A percentile compares a stretch with the other conserved stretches of the same genome.
Conservation (phyloP, 2,797 vertebrate species). For the Catostomus latipinnis region DNA sequence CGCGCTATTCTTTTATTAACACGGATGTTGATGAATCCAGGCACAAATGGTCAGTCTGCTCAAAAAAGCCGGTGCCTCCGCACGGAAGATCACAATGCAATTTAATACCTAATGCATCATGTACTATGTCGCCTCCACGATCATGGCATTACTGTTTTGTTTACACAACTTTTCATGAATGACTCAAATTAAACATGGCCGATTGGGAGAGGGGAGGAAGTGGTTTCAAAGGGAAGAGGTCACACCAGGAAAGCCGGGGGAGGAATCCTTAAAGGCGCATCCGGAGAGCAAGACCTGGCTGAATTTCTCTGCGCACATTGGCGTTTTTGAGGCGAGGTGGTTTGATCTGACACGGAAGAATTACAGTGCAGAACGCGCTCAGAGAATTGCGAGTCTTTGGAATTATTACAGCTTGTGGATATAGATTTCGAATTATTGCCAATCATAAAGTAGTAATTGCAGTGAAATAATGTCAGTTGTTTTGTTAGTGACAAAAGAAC, state of each 20-base stretch:
- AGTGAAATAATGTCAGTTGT: neutral
- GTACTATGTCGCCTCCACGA: neutral
- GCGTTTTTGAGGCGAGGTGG: neutral
- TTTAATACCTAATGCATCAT: neutral
- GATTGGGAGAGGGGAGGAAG: conserved; percentile 81
- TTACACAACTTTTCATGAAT: conserved; percentile 80
- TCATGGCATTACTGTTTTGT: conserved; percentile 53
- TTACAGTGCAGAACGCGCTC: no score
- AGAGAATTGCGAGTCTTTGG: neutral
- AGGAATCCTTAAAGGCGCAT: conserved; percentile 66
- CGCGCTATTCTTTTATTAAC: conserved; percentile 34
- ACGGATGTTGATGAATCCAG: neutral
- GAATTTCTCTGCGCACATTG: neutral
- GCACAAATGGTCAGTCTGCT: neutral
- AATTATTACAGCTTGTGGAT: neutral
- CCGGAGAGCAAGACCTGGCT: conserved; percentile 10
- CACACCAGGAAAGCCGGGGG: conserved; percentile 77
- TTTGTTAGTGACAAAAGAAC: neutral
- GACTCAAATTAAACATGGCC: conserved; percentile 84
- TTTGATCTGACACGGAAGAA: neutral
- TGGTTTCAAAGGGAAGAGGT: conserved; percentile 84
- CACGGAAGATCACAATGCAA: neutral
- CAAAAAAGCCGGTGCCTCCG: conserved; percentile 3
- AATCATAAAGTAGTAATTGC: neutral
- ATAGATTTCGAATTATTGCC: neutral